Evolutionary conservation across 2,888 invertebrate species (phyloP).

Genomic region (Leptura quadrifasciata): DNA sequence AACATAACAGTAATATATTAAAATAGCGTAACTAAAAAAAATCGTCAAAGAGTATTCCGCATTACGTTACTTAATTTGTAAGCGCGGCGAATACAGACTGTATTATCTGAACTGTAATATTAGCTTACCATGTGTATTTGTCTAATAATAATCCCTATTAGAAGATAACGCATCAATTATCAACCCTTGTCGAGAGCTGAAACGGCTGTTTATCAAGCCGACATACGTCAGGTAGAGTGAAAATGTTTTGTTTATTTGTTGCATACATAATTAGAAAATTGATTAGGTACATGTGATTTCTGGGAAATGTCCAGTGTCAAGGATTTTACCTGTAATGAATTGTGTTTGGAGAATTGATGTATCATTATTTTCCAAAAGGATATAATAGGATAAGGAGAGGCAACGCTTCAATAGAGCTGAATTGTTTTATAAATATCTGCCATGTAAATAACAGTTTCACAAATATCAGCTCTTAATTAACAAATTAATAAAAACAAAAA

Average conservation of each 20-base stretch:
- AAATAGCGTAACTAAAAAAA: background rate
- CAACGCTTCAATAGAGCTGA: no score
- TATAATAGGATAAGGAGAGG: no score
- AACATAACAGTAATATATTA: background rate
- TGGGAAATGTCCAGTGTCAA: background rate
- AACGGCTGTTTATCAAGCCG: slow-evolving; percentile 37
- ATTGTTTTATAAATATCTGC: no score
- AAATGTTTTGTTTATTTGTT: slow-evolving; percentile 23
- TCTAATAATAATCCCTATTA: slow-evolving; percentile 44
- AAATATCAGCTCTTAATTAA: no score
- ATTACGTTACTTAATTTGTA: slow-evolving; percentile 10
- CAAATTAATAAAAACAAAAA: no score
- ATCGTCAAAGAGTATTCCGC: background rate
- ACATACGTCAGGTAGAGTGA: slow-evolving; percentile 18
- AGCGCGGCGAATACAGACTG: slow-evolving; percentile 30
- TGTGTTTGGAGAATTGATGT: background rate
- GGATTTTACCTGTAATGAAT: background rate
- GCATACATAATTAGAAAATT: slow-evolving; percentile 14
- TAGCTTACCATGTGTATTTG: slow-evolving; percentile 39
- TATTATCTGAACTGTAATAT: slow-evolving; percentile 37
- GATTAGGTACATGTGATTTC: slow-evolving; percentile 17
- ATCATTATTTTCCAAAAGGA: background rate
- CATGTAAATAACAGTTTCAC: no score
- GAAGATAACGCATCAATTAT: slow-evolving; percentile 46
- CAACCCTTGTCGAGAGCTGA: slow-evolving; percentile 39